phyloP scores from a whole-genome alignment of 2,113 vertebrate genomes.

The Piprites chloris region DNA sequence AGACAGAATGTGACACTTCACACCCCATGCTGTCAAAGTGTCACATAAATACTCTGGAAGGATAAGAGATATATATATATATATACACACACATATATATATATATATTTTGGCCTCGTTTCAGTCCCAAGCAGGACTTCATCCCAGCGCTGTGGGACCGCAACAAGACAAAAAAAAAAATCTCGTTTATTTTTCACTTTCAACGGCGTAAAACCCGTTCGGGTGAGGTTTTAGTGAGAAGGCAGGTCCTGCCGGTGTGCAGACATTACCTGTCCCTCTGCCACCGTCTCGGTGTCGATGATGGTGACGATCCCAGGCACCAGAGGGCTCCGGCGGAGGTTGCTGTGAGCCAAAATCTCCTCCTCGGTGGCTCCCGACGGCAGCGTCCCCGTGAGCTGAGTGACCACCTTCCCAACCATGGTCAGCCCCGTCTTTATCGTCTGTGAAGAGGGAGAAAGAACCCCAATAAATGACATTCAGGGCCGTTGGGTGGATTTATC shows the following conservation, averaged over 20 bases:
- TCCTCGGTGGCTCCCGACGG: conserved; percentile 88
- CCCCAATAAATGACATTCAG: neutral
- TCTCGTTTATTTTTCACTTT: neutral
- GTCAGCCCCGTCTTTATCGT: conserved; percentile 95
- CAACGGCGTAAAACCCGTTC: neutral
- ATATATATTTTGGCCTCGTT: neutral
- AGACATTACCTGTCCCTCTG: conserved; percentile 89
- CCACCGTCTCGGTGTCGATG: conserved; percentile 91
- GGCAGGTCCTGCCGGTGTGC: fast-evolving
- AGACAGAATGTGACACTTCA: conserved; percentile 52
- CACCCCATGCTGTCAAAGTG: conserved; percentile 41
- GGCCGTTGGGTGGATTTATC: neutral
- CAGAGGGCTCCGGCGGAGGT: conserved; percentile 84
- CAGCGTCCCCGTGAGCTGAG: conserved; percentile 89
- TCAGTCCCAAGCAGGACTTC: neutral
- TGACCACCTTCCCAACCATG: conserved; percentile 97
- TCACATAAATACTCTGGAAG: neutral
- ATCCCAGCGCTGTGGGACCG: neutral
- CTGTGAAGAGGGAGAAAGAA: conserved; percentile 58
- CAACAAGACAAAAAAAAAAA: neutral
- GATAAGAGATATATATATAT: neutral
- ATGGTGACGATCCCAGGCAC: conserved; percentile 91
- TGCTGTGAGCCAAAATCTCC: conserved; percentile 84
- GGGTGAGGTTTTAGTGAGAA: fast-evolving
- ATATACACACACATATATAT: no score